Base-by-base conservation (phyloP, 2,113 vertebrate species). In the Neofelis nebulosa region DNA sequence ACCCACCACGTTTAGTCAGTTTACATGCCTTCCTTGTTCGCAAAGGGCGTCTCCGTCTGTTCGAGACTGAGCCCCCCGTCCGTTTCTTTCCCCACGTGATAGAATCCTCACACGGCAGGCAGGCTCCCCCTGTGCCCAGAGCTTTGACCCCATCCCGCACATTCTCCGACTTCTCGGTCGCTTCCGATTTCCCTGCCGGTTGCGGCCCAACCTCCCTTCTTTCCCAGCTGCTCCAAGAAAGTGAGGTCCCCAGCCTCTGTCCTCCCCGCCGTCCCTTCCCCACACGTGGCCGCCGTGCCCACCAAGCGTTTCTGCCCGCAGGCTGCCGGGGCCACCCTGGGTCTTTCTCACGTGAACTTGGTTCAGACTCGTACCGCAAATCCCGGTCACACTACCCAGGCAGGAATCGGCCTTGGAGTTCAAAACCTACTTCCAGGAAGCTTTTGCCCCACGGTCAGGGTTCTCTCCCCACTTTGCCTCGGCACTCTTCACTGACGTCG, bases 261-360 rank as follows among this genome's bases (percentile, higher is more conserved):
- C 27, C 52, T 29, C 38, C 13, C 27, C 52, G 3, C 12, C 12
- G 19, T 23, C 66, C 33, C 76, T 73, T 78, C 69, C 68, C 19
- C 27, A 7, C 38, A 16, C 2, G 27, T 0, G 0, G 45, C 38
- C 63, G 1, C 0, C 0, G 36, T 31, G 55, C 57, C 25, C 31
- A 8, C 29, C 18, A 13, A 0, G 11, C 50, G 81, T 19, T 89
- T 25, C 66, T 71, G 21, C 31, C 31, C 5, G 1, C 16, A 0
- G 10, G 31, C 65, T 48, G 5, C 25, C 12, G 19, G 15, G 4
- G 12, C 18, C 16, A 31, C 8, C 1, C 16, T 29, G 14, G 25
- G 31, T 76, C 38, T 66, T n/a, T 63, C 29, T 69, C 12, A 6
- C 66, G 55, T 55, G 36, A 36, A 36, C 50, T 7, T 4, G 78